phyloP scores from a whole-genome alignment of 1,140 invertebrate genomes.

The Phymorhynchus buccinoides region DNA sequence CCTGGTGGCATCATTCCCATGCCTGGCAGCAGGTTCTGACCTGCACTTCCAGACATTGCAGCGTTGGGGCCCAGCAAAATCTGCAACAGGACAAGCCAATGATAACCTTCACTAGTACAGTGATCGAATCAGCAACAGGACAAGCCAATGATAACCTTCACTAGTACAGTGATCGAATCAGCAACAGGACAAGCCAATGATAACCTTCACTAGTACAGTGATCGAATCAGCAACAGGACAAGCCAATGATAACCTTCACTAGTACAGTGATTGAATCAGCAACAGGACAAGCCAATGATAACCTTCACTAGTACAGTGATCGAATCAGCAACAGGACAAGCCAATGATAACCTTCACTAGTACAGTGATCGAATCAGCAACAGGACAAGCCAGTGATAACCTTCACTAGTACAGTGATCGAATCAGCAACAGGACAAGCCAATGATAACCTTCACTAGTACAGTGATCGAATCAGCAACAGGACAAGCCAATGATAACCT shows the following conservation, averaged over 20 bases:
- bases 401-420: neutral
- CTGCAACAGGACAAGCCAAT: constrained; percentile 47
- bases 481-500: too few relatives aligned
- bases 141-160: too few relatives aligned
- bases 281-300: too few relatives aligned
- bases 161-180: too few relatives aligned
- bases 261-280: too few relatives aligned
- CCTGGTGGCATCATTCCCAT: constrained; percentile 50
- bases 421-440: neutral
- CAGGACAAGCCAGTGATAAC: neutral
- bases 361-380: neutral
- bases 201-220: too few relatives aligned
- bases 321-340: neutral
- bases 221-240: too few relatives aligned
- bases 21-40: constrained; percentile 48
- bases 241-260: too few relatives aligned
- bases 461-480: too few relatives aligned
- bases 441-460: neutral
- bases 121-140: neutral
- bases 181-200: too few relatives aligned
- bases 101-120: neutral
- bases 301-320: too few relatives aligned
- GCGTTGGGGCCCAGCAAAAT: constrained; percentile 67
- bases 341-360: too few relatives aligned
- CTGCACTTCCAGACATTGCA: constrained; percentile 56